Conservation (phyloP, 2,797 vertebrate genomes). For the Pseudocheirus occidentalis region DNA sequence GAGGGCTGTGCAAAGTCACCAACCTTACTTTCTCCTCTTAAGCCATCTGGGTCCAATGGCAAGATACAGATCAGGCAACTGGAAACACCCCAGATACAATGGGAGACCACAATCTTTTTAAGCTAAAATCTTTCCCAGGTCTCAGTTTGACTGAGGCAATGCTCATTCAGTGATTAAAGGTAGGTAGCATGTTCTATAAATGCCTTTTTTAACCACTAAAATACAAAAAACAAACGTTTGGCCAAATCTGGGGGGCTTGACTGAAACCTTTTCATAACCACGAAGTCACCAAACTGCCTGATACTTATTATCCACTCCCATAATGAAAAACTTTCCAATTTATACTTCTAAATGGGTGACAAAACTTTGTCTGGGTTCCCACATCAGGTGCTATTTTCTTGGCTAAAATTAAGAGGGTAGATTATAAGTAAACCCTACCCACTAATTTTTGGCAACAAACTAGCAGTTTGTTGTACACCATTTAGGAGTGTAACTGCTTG, state of each 20-base stretch:
- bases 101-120: no score
- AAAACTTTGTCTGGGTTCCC: slow-evolving; percentile 42
- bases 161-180: no score
- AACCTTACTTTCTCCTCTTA: no score
- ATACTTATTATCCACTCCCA: slow-evolving; percentile 40
- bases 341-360: slow-evolving; percentile 44
- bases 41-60: no score
- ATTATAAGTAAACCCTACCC: not conserved
- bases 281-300: slow-evolving; percentile 9
- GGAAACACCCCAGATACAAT: no score
- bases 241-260: not conserved
- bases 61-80: no score
- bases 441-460: not conserved
- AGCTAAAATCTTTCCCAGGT: no score
- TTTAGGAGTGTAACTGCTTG: not conserved
- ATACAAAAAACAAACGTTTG: slow-evolving; percentile 15
- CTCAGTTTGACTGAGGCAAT: no score
- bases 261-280: slow-evolving; percentile 29
- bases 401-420: slow-evolving; percentile 48
- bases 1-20: no score
- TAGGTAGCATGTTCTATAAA: slow-evolving; percentile 14
- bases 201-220: slow-evolving; percentile 6
- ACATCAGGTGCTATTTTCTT: slow-evolving; percentile 26
- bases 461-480: not conserved
- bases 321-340: slow-evolving; percentile 41